Base-by-base conservation (phyloP, 2,888 invertebrate genomes). In the Diabrotica balteata region DNA sequence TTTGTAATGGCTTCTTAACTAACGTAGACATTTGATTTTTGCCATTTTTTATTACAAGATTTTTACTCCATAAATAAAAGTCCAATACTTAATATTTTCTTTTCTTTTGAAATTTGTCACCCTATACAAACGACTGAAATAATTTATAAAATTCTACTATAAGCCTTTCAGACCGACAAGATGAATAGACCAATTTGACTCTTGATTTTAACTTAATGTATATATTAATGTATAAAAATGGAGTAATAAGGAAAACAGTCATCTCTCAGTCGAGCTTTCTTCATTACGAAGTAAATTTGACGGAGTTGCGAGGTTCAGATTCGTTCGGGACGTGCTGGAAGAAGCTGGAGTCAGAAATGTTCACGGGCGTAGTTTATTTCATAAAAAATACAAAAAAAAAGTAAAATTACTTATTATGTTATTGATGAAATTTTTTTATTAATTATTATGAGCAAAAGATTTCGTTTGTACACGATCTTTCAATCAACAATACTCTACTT, bases 231-330 rank as follows among this genome's bases (percentile, higher is more conserved):
- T 57, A 10, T 50, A 70, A 70, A 70, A 68, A 70, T 71, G 63
- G 50, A 65, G 70, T 66, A 66, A 68, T 66, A 70, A 70, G 61
- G 59, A 52, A 67, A 65, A 64, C 55, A 63, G 55, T 32, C 60
- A 62, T 55, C 59, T 46, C 52, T 59, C 58, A 61, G 65, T 57
- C 63, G 59, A 42, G 62, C 59, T 65, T 70, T 66, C 67, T 70
- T 70, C 67, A 68, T 70, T 70, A 70, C 68, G 65, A 61, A 59
- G 63, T 50, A 70, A 68, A 67, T 70, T 62, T 70, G 66, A 68
- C 67, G 64, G 66, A 62, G 62, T 63, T 61, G 58, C 22, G 51
- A 50, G 44, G 50, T 8, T 57, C 45, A 32, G 45, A 49, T 59
- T 67, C 64, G 63, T 67, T 64, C 67, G 59, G 42, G 55, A 65